Conservation (phyloP, 2,113 vertebrate genomes). For the Gulo gulo region DNA sequence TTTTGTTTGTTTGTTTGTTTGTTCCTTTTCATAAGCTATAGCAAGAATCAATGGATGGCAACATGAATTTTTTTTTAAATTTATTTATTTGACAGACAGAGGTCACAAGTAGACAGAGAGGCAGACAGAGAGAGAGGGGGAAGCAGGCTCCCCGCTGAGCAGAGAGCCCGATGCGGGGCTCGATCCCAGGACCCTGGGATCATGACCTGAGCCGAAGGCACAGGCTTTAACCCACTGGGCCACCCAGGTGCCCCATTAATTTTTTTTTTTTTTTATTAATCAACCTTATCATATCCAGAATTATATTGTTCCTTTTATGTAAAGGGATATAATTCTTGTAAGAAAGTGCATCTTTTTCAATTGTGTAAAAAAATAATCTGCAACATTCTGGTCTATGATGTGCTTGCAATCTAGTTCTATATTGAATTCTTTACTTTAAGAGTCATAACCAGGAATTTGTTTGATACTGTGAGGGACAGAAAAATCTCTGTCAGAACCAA, state of each 20-base stretch:
- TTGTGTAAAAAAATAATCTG: conserved; percentile 89
- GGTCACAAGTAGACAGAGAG: too few relatives aligned
- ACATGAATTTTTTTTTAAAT: conserved; percentile 87
- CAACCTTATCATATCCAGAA: conserved; percentile 86
- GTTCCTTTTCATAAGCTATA: conserved; percentile 90
- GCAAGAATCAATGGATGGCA: conserved; percentile 84
- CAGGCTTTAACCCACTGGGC: too few relatives aligned
- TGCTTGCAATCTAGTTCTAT: conserved; percentile 91
- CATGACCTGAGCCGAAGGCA: too few relatives aligned
- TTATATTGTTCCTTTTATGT: conserved; percentile 90
- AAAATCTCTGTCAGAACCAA: conserved; percentile 84
- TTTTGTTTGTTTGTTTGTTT: conserved; percentile 81
- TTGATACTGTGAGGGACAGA: conserved; percentile 79
- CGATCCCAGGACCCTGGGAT: too few relatives aligned
- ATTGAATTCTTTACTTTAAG: conserved; percentile 92
- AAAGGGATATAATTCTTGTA: conserved; percentile 93
- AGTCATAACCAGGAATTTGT: conserved; percentile 89
- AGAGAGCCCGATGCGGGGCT: too few relatives aligned
- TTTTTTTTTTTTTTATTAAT: conserved; percentile 93
- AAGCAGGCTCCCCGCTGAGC: too few relatives aligned
- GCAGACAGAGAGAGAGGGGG: too few relatives aligned
- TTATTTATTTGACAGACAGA: conserved; percentile 78
- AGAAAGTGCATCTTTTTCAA: conserved; percentile 89
- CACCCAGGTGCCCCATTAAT: conserved; percentile 75
- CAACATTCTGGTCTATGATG: conserved; percentile 90